Base-by-base conservation (phyloP, 2,797 vertebrate species). In the Tenualosa thibaudeaui region DNA sequence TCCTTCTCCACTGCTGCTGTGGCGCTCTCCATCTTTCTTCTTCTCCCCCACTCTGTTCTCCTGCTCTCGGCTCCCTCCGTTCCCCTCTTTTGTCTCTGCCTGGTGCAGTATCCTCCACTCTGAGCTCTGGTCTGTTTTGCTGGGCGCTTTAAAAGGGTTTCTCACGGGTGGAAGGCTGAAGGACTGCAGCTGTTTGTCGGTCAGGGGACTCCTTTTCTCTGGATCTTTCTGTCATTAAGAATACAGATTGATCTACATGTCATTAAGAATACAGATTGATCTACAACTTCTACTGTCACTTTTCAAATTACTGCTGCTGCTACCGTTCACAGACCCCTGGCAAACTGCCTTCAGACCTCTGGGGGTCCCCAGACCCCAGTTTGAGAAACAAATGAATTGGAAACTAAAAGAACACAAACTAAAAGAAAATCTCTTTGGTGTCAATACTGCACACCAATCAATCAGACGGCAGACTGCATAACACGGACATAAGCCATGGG, bases 61-160 rank as follows among this genome's bases (percentile, higher is more conserved):
- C 54, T 84, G 87, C 89, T 81, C 87, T 86, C 40, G 71, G 40
- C 17, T 26, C 85, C 81, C 7, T 86, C 19, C 87, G 82, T 83
- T 56, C 12, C 85, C 84, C 54, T 56, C 37, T 85, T 62, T 85
- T 85, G 78, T 89, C 87, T 31, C 53, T 9, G 17, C 87, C 83
- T 65, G 88, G 46, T 91, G 91, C 40, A 91, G 50, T 84, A 88
- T 93, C 88, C 89, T 96, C 95, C 93, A 93, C 82, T 91, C 89
- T 0, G 92, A 93, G 5, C 89, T 89, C 37, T 94, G 88, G 83
- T 92, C 89, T 0, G 88, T 92, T 91, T 95, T 95, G 51, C 89
- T 85, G 0, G 94, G 88, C 56, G 93, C 94, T 91, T 95, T 97
- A 84, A 99, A 99, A 0, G 97, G 98, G 91, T 99, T 99, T 92